Evolutionary conservation across 2,888 invertebrate genomes (phyloP).

Genomic region (Acleris holmiana): DNA sequence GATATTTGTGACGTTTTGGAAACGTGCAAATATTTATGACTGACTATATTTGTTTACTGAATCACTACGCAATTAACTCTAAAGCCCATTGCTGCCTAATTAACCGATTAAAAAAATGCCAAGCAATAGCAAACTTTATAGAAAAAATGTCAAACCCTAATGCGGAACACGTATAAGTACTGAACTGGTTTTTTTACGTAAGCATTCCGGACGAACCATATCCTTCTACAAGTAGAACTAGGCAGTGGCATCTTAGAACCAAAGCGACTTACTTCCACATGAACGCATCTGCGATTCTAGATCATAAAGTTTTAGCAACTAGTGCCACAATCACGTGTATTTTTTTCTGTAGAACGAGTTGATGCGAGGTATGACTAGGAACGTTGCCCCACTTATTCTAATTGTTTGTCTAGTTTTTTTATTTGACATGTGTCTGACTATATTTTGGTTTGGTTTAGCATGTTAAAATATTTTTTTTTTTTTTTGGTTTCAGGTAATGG

Average conservation of each 20-base stretch:
- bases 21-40: too few species aligned
- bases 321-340: too few species aligned
- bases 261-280: too few species aligned
- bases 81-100: background rate
- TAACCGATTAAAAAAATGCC: background rate
- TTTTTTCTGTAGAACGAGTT: too few species aligned
- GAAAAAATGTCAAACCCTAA: background rate
- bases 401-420: too few species aligned
- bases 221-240: conserved; percentile 34
- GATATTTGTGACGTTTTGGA: too few species aligned
- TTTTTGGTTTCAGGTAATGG: conserved; percentile 9
- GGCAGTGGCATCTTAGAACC: background rate
- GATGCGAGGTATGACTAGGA: too few species aligned
- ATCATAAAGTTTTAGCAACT: too few species aligned
- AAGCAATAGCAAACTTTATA: background rate
- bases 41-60: too few species aligned
- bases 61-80: background rate
- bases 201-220: conserved; percentile 37
- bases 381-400: too few species aligned
- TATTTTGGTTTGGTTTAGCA: background rate
- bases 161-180: conserved; percentile 1
- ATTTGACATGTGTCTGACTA: background rate
- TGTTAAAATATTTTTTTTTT: background rate
- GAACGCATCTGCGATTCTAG: too few species aligned
- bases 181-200: conserved; percentile 33